phyloP scores from a whole-genome alignment of 2,888 invertebrate genomes.

The Agrochola litura region DNA sequence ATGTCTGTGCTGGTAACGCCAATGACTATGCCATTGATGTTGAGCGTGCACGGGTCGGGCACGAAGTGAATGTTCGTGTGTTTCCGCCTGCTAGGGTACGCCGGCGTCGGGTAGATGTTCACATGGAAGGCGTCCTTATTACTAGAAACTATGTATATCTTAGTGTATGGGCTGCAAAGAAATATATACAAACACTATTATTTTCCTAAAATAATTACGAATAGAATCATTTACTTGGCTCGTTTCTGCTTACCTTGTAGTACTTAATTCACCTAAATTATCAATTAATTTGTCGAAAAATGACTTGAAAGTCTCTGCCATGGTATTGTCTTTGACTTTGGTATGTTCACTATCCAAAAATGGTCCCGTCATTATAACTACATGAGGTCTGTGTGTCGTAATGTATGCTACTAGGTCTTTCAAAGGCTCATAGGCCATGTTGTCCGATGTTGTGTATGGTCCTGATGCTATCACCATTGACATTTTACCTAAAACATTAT shows the following conservation, averaged over 20 bases:
- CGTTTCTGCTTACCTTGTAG: conserved; percentile 85
- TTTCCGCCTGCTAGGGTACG: conserved; percentile 91
- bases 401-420: conserved; percentile 94
- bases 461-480: conserved; percentile 95
- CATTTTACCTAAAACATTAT: conserved; percentile 84
- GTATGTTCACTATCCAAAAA: conserved; percentile 94
- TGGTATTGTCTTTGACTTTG: conserved; percentile 90
- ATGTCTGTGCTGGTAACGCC: conserved; percentile 96
- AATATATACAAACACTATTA: conserved; percentile 26
- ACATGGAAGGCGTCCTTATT: conserved; percentile 94
- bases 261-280: conserved; percentile 91
- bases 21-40: conserved; percentile 94
- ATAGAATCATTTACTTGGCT: neutral
- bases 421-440: conserved; percentile 95
- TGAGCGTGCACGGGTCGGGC: conserved; percentile 95
- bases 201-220: neutral
- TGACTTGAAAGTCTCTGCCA: conserved; percentile 93
- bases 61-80: conserved; percentile 92
- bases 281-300: conserved; percentile 94
- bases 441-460: conserved; percentile 95
- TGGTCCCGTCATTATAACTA: conserved; percentile 96
- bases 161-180: conserved; percentile 91
- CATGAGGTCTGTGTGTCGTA: conserved; percentile 93
- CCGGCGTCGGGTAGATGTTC: conserved; percentile 95
- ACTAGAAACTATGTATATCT: conserved; percentile 94